phyloP scores from a whole-genome alignment of 92 coral and sea anemone genomes.

The Porites lobata region DNA sequence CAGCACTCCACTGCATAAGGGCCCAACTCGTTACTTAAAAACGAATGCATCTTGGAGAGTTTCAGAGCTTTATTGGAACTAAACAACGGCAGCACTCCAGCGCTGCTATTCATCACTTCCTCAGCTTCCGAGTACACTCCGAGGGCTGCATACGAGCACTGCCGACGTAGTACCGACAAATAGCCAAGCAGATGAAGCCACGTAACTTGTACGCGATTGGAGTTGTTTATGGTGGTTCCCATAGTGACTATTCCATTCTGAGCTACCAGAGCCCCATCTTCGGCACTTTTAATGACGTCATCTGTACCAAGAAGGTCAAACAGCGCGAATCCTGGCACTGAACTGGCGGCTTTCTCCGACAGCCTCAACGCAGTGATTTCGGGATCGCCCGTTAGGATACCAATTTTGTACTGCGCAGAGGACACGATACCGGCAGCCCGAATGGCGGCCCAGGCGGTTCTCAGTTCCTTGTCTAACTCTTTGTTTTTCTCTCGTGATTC shows the following conservation, averaged over 20 bases:
- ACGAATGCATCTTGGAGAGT: slow-evolving; percentile 84
- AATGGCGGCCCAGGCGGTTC: slow-evolving; percentile 86
- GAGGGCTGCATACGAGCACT: slow-evolving; percentile 91
- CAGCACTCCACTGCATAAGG: slow-evolving; percentile 85
- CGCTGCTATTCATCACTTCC: slow-evolving; percentile 36
- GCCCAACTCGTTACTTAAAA: slow-evolving; percentile 78
- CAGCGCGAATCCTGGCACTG: slow-evolving; percentile 85
- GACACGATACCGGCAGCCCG: slow-evolving; percentile 88
- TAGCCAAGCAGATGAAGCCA: slow-evolving; percentile 97
- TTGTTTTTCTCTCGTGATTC: slow-evolving; percentile 77
- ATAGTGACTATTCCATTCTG: slow-evolving; percentile 84
- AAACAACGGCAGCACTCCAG: slow-evolving; percentile 76
- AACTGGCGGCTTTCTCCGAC: slow-evolving; percentile 78
- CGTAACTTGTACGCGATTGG: slow-evolving; percentile 86
- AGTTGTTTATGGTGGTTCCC: slow-evolving; percentile 80
- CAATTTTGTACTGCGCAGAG: slow-evolving; percentile 79
- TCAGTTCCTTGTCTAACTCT: slow-evolving; percentile 78
- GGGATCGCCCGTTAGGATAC: slow-evolving; percentile 82
- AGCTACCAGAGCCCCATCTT: slow-evolving; percentile 59
- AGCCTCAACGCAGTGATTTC: slow-evolving; percentile 81
- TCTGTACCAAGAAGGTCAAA: slow-evolving; percentile 95
- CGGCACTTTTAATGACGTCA: slow-evolving; percentile 68
- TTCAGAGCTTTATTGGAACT: slow-evolving; percentile 82
- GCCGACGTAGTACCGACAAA: slow-evolving; percentile 89
- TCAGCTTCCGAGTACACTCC: slow-evolving; percentile 74